Evolutionary conservation across 2,888 invertebrate genomes (phyloP).

Genomic region (Loripinus fragilis): DNA sequence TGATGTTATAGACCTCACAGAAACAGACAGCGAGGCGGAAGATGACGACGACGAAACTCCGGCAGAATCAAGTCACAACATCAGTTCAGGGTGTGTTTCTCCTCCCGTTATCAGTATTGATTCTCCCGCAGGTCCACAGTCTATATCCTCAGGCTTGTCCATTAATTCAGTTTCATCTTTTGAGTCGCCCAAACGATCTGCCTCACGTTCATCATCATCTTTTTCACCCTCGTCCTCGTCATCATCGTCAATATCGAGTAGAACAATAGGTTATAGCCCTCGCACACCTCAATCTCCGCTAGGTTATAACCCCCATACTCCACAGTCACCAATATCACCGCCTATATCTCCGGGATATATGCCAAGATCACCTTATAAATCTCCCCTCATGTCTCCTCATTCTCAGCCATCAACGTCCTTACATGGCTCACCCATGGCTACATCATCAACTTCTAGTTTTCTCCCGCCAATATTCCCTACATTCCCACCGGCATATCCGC

Average conservation of each 20-base stretch:
- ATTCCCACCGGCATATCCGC: constrained; percentile 41
- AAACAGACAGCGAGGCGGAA: constrained; percentile 73
- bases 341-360: constrained; percentile 43
- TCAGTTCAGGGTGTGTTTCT: constrained; percentile 71
- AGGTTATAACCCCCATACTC: constrained; percentile 42
- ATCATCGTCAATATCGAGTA: constrained; percentile 54
- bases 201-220: constrained; percentile 43
- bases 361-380: constrained; percentile 57
- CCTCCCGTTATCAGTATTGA: constrained; percentile 73
- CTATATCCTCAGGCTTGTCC: constrained; percentile 43
- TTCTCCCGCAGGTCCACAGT: constrained; percentile 55
- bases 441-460: constrained; percentile 36
- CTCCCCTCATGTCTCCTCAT: constrained; percentile 49
- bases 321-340: constrained; percentile 52
- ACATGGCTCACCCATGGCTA: constrained; percentile 45
- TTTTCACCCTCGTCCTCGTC: constrained; percentile 45
- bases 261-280: constrained; percentile 52
- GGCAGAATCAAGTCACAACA: constrained; percentile 50
- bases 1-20: constrained; percentile 79
- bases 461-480: constrained; percentile 51
- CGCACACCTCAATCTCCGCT: constrained; percentile 7
- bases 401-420: constrained; percentile 33
- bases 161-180: constrained; percentile 54
- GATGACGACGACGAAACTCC: constrained; percentile 76
- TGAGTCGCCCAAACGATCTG: constrained; percentile 57